phyloP scores from a whole-genome alignment of 1,140 invertebrate species.

The Apis cerana region DNA sequence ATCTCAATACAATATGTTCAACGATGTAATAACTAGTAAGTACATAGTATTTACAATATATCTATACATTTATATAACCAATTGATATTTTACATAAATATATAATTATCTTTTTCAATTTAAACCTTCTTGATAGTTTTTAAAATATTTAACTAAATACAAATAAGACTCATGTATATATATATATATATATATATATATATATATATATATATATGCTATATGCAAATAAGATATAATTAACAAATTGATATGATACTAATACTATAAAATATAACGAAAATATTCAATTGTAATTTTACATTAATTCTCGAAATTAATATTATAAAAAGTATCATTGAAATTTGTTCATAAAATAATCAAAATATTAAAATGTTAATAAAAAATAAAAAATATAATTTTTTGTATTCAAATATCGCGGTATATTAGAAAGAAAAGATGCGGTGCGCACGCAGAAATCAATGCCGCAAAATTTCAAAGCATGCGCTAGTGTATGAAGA shows the following conservation, averaged over 20 bases:
- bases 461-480: constrained; percentile 73
- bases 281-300: neutral
- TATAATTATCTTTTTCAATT: neutral
- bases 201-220: neutral
- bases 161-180: neutral
- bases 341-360: neutral
- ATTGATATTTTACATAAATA: neutral
- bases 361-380: neutral
- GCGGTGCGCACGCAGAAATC: constrained; percentile 74
- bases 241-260: too few species aligned
- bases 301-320: neutral
- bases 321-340: neutral
- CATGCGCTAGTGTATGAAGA: constrained; percentile 60
- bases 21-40: neutral
- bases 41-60: neutral
- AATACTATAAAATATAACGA: neutral
- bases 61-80: too few species aligned
- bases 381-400: too few species aligned
- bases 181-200: neutral
- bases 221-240: too few species aligned
- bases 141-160: neutral
- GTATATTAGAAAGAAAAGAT: neutral
- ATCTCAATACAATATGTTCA: constrained; percentile 13
- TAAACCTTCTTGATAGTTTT: neutral
- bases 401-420: neutral